Conservation (phyloP, 2,113 vertebrate genomes). For the Girardinichthys multiradiatus region DNA sequence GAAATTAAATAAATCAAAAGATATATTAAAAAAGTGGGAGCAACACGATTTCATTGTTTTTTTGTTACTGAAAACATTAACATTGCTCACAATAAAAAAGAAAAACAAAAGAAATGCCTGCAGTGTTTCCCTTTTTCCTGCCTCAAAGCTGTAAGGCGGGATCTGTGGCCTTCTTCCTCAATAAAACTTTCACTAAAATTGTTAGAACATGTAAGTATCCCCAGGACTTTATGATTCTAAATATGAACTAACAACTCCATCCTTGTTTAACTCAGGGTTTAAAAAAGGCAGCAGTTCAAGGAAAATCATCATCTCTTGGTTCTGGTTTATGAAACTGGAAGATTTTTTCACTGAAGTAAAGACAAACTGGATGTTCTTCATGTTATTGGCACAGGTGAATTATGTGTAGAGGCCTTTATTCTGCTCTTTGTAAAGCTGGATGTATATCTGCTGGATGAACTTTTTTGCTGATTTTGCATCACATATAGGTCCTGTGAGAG, state of each 20-base stretch:
- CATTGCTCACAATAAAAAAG: too few relatives aligned
- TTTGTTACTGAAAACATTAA: too few relatives aligned
- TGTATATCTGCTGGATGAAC: slow-evolving; percentile 86
- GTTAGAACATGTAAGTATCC: too few relatives aligned
- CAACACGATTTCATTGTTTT: too few relatives aligned
- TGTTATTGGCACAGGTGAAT: slow-evolving; percentile 90
- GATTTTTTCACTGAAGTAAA: slow-evolving; percentile 81
- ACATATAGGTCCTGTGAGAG: slow-evolving; percentile 77
- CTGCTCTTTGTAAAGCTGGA: slow-evolving; percentile 72
- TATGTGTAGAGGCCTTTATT: slow-evolving; percentile 83
- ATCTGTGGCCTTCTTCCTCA: too few relatives aligned
- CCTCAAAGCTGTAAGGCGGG: too few relatives aligned
- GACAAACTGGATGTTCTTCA: slow-evolving; percentile 85
- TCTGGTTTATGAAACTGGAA: not conserved
- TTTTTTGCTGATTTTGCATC: slow-evolving; percentile 79
- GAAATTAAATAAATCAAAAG: too few relatives aligned
- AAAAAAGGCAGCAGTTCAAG: slow-evolving; percentile 56
- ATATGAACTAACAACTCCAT: not conserved
- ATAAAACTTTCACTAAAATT: too few relatives aligned
- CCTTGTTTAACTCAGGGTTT: slow-evolving; percentile 68
- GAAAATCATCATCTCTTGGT: not conserved
- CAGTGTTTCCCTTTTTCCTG: too few relatives aligned
- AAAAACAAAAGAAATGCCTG: too few relatives aligned
- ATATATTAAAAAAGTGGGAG: too few relatives aligned
- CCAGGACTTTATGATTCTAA: not conserved